A percentile compares a stretch with the other conserved stretches of the same genome.
Evolutionary conservation across 2,888 invertebrate genomes (phyloP).

Genomic region (Holacanthella duospinosa): DNA sequence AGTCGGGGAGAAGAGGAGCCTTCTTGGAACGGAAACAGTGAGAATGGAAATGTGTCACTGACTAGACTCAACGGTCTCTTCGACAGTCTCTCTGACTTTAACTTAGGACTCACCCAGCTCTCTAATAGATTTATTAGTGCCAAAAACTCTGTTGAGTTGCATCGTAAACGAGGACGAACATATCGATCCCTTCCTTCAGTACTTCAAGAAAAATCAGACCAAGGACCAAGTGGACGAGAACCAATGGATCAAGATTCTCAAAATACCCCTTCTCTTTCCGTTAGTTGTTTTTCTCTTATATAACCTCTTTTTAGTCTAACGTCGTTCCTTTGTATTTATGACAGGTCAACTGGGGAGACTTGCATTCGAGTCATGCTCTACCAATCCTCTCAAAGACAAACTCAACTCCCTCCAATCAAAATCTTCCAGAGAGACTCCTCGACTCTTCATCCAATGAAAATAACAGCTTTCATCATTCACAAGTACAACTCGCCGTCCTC

Average conservation of each 20-base stretch:
- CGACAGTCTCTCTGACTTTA: neutral
- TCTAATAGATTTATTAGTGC: slow-evolving; percentile 9
- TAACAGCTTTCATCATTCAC: too few relatives aligned
- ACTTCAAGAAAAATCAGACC: neutral
- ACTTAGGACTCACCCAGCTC: neutral
- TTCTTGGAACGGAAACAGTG: neutral
- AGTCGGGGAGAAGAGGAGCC: too few relatives aligned
- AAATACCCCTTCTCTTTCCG: too few relatives aligned
- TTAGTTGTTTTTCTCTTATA: neutral
- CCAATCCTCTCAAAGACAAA: neutral
- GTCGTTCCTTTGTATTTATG: too few relatives aligned
- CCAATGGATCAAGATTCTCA: too few relatives aligned
- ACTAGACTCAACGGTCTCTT: neutral
- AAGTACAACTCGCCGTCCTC: neutral
- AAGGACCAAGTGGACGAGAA: too few relatives aligned
- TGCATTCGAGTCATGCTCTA: neutral
- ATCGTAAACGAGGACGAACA: neutral
- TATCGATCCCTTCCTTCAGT: slow-evolving; percentile 12
- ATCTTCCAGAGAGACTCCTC: too few relatives aligned
- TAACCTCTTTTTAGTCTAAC: too few relatives aligned
- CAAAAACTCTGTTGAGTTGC: slow-evolving; percentile 14
- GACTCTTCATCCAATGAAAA: too few relatives aligned
- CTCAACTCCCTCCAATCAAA: too few relatives aligned
- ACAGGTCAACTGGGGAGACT: neutral
- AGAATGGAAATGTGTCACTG: neutral